phyloP scores from a whole-genome alignment of 1,140 invertebrate species.

The Euschistus heros region DNA sequence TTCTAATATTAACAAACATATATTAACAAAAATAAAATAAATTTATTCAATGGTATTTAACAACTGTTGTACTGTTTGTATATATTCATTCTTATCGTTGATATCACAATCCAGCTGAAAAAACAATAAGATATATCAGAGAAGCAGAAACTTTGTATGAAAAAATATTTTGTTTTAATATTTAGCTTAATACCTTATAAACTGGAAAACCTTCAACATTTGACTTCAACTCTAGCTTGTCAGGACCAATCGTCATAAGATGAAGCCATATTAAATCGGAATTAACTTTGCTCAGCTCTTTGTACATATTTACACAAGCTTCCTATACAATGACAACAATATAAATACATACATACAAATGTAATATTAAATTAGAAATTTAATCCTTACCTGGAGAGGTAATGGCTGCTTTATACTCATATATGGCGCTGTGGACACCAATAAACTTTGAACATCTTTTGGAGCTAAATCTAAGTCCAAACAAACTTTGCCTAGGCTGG shows the following conservation, averaged over 20 bases:
- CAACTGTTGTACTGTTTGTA: no score
- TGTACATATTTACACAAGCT: background rate
- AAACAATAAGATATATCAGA: no score
- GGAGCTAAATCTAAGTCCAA: constrained; percentile 42
- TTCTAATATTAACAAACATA: no score
- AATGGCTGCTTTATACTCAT: constrained; percentile 46
- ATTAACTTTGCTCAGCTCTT: background rate
- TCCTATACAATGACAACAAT: constrained; percentile 8
- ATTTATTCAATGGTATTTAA: no score
- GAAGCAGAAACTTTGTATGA: no score
- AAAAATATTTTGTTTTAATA: background rate
- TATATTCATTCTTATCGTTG: no score
- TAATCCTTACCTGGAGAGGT: constrained; percentile 44
- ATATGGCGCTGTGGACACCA: constrained; percentile 41
- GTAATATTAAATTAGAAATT: background rate
- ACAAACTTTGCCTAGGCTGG: constrained; percentile 40
- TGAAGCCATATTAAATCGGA: constrained; percentile 20
- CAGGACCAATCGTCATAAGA: constrained; percentile 13
- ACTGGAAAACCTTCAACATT: background rate
- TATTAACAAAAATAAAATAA: no score
- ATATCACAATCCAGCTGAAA: no score
- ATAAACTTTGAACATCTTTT: constrained; percentile 38
- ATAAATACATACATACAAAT: background rate
- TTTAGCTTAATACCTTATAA: constrained; percentile 8
- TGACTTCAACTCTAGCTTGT: background rate